phyloP scores from a whole-genome alignment of 1,140 invertebrate species.

The Leptonema lineaticorne region DNA sequence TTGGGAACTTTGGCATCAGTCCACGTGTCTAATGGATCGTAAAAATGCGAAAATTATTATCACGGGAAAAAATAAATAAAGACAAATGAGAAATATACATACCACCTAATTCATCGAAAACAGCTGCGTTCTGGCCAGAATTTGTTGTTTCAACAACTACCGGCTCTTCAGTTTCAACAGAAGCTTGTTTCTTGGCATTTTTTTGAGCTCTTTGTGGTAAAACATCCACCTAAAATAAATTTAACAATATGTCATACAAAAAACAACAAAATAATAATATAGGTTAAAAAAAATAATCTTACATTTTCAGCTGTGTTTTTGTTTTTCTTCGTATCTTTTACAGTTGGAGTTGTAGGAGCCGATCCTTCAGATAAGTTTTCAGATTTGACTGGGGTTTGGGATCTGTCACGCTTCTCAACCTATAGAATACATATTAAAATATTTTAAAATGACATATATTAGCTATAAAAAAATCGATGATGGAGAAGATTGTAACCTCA shows the following conservation, averaged over 20 bases:
- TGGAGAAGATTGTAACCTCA: conserved; percentile 45
- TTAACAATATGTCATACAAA: neutral
- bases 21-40: conserved; percentile 58
- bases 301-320: neutral
- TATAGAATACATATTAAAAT: conserved; percentile 34
- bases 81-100: neutral
- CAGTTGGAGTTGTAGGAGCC: conserved; percentile 43
- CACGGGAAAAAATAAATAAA: neutral
- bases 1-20: conserved; percentile 65
- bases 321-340: conserved; percentile 53
- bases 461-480: neutral
- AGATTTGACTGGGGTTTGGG: conserved; percentile 34
- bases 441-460: neutral
- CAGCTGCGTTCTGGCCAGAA: neutral
- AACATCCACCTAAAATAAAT: neutral
- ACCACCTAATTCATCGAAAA: conserved; percentile 10
- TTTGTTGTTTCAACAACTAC: neutral
- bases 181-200: conserved; percentile 8
- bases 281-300: neutral
- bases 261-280: neutral
- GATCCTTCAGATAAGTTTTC: conserved; percentile 1
- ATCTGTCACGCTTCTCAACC: conserved; percentile 51
- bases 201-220: neutral
- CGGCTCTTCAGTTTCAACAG: neutral
- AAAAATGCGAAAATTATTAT: conserved; percentile 37